Evolutionary conservation across 2,888 invertebrate species (phyloP).

Genomic region (Hedya salicella): DNA sequence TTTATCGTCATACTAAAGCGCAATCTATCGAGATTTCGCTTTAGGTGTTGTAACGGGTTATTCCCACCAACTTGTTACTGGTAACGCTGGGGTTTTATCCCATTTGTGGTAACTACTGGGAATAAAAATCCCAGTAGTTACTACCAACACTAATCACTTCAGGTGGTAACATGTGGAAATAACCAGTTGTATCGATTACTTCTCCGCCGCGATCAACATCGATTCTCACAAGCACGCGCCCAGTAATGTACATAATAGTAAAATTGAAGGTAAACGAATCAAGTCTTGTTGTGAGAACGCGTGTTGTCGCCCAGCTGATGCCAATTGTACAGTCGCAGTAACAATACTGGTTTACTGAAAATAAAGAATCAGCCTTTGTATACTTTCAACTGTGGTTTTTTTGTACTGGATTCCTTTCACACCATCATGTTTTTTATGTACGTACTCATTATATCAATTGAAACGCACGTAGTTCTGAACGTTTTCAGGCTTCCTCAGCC

Average conservation of each 20-base stretch:
- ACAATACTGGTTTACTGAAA: conserved; percentile 64
- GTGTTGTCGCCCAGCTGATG: conserved; percentile 48
- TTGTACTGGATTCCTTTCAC: conserved; percentile 37
- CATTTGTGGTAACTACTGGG: too few relatives aligned
- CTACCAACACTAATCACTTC: too few relatives aligned
- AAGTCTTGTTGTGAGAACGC: conserved; percentile 52
- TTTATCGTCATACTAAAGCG: background rate
- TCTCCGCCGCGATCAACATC: conserved; percentile 13
- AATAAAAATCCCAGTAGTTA: too few relatives aligned
- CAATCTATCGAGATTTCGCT: conserved; percentile 15
- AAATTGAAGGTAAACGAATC: conserved; percentile 55
- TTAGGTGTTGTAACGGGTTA: background rate
- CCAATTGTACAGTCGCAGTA: conserved; percentile 63
- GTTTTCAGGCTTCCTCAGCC: too few relatives aligned
- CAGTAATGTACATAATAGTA: conserved; percentile 64
- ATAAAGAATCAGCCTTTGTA: conserved; percentile 80
- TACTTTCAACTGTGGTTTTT: conserved; percentile 66
- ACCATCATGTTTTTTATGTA: background rate
- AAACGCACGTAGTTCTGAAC: too few relatives aligned
- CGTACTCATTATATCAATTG: too few relatives aligned
- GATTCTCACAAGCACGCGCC: conserved; percentile 31
- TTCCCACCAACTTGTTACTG: too few relatives aligned
- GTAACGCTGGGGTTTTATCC: too few relatives aligned
- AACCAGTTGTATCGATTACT: background rate
- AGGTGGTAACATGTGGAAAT: too few relatives aligned